These are phyloP conservation scores for Anagrus nilaparvatae DNA, from an alignment of 1,140 invertebrate species.

Conservation along the genomic window DNA sequence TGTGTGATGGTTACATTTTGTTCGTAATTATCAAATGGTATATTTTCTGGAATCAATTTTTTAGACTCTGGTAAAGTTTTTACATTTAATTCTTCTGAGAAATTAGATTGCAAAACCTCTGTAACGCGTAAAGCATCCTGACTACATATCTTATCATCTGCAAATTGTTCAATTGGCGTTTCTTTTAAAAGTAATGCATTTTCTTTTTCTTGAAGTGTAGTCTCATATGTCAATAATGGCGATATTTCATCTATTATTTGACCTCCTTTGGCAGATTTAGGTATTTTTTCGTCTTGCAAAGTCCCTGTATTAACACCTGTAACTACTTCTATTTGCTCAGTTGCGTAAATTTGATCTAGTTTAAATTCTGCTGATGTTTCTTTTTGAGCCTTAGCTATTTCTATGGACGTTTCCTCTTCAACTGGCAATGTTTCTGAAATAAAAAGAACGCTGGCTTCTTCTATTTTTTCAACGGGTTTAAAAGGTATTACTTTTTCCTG, in stretches of 20 bases:
- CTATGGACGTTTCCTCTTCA: slow-evolving; percentile 23
- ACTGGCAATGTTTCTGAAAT: slow-evolving; percentile 26
- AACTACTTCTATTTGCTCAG: slow-evolving; percentile 27
- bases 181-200: slow-evolving; percentile 20
- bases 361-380: slow-evolving; percentile 20
- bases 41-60: slow-evolving; percentile 23
- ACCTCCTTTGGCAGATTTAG: slow-evolving; percentile 23
- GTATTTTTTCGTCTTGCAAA: slow-evolving; percentile 16
- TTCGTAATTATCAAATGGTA: slow-evolving; percentile 30
- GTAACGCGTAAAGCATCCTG: slow-evolving; percentile 26
- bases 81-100: slow-evolving; percentile 20
- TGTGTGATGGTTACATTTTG: slow-evolving; percentile 25
- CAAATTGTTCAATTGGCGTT: slow-evolving; percentile 22
- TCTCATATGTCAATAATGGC: slow-evolving; percentile 27
- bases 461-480: slow-evolving; percentile 20
- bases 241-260: slow-evolving; percentile 24
- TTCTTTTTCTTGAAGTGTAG: slow-evolving; percentile 25
- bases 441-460: slow-evolving; percentile 25
- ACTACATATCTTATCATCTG: slow-evolving; percentile 23
- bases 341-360: slow-evolving; percentile 24
- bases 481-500: slow-evolving; percentile 18
- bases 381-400: slow-evolving; percentile 18
- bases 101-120: slow-evolving; percentile 25
- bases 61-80: slow-evolving; percentile 19
- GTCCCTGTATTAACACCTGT: slow-evolving; percentile 21